Percentiles rank a stretch among this genome's conserved stretches.
These are phyloP conservation scores for Loripinus fragilis DNA, from an alignment of 2,888 invertebrate genomes.

Conservation along the genomic window DNA sequence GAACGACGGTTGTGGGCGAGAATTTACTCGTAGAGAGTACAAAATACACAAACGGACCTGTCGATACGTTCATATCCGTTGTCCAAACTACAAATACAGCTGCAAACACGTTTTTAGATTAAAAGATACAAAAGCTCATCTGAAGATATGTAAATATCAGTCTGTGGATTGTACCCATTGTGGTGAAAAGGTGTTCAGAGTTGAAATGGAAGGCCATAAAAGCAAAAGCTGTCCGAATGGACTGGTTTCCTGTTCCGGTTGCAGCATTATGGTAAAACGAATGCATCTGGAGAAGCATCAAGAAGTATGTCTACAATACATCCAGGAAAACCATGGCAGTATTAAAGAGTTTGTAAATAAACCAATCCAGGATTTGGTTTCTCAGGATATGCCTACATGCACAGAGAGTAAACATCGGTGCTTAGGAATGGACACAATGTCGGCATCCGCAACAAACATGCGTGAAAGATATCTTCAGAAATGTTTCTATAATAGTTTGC, in stretches of 20 bases:
- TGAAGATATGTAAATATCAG: constrained; percentile 32
- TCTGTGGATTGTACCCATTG: constrained; percentile 26
- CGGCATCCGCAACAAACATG: too few species aligned
- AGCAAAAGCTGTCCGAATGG: background rate
- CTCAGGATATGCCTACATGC: too few species aligned
- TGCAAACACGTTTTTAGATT: constrained; percentile 27
- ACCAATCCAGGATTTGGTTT: too few species aligned
- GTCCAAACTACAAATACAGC: constrained; percentile 37
- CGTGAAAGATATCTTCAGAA: too few species aligned
- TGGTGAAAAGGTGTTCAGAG: background rate
- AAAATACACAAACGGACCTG: constrained; percentile 34
- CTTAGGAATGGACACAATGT: too few species aligned
- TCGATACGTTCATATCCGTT: constrained; percentile 17
- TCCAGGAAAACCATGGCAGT: too few species aligned
- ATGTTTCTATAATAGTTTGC: too few species aligned
- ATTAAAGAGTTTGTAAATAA: too few species aligned
- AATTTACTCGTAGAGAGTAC: constrained; percentile 10
- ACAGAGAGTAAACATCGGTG: too few species aligned
- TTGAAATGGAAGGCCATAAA: constrained; percentile 28
- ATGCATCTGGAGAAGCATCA: background rate
- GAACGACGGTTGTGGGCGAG: constrained; percentile 31
- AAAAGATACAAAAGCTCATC: constrained; percentile 36
- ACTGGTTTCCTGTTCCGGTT: background rate
- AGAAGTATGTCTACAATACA: background rate
- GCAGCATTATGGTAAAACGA: background rate